Percentiles rank a stretch among this genome's conserved stretches.
phyloP scores from a whole-genome alignment of 2,888 invertebrate species.

The Phyto melanocephala region DNA sequence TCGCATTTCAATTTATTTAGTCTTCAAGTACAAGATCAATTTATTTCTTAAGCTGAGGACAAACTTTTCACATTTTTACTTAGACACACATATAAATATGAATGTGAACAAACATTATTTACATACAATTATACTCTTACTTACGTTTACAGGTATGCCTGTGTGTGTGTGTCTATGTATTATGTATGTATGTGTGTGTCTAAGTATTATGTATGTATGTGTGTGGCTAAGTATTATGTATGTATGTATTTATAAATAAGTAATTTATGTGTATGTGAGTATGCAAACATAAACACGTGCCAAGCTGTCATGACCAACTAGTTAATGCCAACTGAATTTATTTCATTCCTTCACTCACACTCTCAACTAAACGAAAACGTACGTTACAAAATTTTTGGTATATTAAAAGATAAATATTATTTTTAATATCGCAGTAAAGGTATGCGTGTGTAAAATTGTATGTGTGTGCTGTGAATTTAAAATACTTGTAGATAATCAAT shows the following conservation, averaged over 20 bases:
- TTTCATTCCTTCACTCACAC: conserved; percentile 19
- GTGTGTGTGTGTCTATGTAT: background rate
- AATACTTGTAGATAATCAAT: conserved; percentile 34
- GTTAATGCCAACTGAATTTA: conserved; percentile 55
- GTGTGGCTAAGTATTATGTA: too few relatives aligned
- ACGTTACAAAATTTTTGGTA: conserved; percentile 2
- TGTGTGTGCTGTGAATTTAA: conserved; percentile 39
- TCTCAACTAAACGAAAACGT: too few relatives aligned
- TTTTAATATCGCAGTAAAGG: background rate
- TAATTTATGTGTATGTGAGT: too few relatives aligned
- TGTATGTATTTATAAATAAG: background rate
- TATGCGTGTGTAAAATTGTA: background rate
- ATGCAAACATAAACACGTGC: conserved; percentile 49
- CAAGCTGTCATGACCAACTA: conserved; percentile 53
- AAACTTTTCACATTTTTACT: conserved; percentile 42
- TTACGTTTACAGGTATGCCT: background rate
- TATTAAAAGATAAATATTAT: conserved; percentile 39
- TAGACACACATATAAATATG: too few relatives aligned
- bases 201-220: too few relatives aligned
- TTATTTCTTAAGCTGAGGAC: conserved; percentile 5
- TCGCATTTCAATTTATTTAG: background rate
- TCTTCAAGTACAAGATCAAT: conserved; percentile 12
- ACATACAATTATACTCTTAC: background rate
- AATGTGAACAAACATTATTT: too few relatives aligned
- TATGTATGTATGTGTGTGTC: too few relatives aligned